Evolutionary conservation across 2,888 invertebrate species (phyloP), one percentile per base, ranked within the genome.

Genomic region (Drosophila longiperda): DNA sequence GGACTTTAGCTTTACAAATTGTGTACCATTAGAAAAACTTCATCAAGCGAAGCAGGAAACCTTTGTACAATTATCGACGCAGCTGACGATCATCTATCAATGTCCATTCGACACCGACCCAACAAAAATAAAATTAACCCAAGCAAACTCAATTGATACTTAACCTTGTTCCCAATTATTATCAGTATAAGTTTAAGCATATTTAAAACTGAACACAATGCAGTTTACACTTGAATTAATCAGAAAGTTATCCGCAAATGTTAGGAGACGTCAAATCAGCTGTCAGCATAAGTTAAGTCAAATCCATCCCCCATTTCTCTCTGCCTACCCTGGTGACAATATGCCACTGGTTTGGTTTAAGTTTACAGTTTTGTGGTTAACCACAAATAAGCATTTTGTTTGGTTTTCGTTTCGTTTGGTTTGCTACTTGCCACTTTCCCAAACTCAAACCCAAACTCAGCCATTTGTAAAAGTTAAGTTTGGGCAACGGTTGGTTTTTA

Each of bases 361-460:
- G 79, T 83, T 85, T 85, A 86, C 89, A 86, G 73, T 88, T 79
- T 73, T 86, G 89, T 60, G 89, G 89, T 75, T 88, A 88, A 86
- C 85, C 85, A 61, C 85, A 86, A 83, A 77, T 81, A 88, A 85
- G 78, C 83, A 88, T 86, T 88, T 85, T 83, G 79, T 88, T 83
- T 80, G 77, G 69, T 49, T 61, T 77, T 68, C 66, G 52, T 75
- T 71, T 76, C 48, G 42, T 62, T 53, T 42, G n/a, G 20, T 26
- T 60, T 53, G 49, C 53, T 50, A 32, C 42, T 66, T 57, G 49
- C 48, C 73, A 74, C 74, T 75, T 83, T 71, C 54, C 64, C 53
- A 74, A 74, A 71, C 75, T 54, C 73, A 68, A 75, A 72, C 73
- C 66, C 65, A 70, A 78, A 68, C 36, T 9, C 32, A 57, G 73